These are phyloP conservation scores for Sphyrna mokarran DNA, from an alignment of 2,113 vertebrate species.

Conservation along the genomic window DNA sequence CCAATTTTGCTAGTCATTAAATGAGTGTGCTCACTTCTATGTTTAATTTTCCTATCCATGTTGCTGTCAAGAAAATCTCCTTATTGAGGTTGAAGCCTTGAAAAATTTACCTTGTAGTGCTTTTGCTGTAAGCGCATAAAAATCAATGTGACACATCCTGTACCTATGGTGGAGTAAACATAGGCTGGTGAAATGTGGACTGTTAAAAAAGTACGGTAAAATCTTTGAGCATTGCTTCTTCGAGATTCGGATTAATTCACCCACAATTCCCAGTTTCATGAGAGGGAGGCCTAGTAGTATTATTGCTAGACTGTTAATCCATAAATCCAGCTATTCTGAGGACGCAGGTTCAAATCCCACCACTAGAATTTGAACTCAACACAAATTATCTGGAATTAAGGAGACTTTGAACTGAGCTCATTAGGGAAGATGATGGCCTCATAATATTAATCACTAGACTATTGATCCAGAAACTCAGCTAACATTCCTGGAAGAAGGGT, in stretches of 20 bases:
- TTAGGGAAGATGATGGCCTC: too few relatives aligned
- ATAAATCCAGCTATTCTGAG: too few relatives aligned
- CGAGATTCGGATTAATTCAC: background rate
- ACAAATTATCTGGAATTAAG: too few relatives aligned
- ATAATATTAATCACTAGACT: too few relatives aligned
- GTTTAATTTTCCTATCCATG: conserved; percentile 5
- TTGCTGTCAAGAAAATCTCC: background rate
- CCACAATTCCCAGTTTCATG: background rate
- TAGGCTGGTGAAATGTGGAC: background rate
- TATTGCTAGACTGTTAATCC: too few relatives aligned
- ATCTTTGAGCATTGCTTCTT: background rate
- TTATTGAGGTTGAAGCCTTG: background rate
- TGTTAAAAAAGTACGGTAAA: background rate
- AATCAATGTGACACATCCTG: background rate
- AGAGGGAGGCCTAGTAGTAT: too few relatives aligned
- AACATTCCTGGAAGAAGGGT: too few relatives aligned
- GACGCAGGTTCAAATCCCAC: too few relatives aligned
- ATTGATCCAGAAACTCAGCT: too few relatives aligned
- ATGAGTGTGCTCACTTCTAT: background rate
- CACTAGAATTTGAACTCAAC: too few relatives aligned
- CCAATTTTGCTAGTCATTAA: background rate
- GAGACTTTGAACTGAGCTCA: too few relatives aligned
- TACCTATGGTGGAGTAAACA: background rate
- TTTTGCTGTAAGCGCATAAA: background rate
- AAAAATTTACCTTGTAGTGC: background rate